phyloP scores from a whole-genome alignment of 1,140 invertebrate species.

The Pseudobourletiella spinata region DNA sequence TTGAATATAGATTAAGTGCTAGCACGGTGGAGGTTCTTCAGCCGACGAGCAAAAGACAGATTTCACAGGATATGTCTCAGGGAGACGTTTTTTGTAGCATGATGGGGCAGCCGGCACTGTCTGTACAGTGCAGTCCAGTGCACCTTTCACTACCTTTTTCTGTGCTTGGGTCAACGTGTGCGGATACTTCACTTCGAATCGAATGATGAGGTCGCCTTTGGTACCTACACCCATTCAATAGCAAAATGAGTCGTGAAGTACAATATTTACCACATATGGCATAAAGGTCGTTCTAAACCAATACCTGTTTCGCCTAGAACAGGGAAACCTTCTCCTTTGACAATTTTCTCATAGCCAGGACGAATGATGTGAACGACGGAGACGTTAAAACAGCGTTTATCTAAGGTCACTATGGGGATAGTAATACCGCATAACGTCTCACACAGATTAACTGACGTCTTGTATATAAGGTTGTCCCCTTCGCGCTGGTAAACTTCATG shows the following conservation, averaged over 20 bases:
- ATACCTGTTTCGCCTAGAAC: constrained; percentile 43
- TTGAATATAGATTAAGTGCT: too few relatives aligned
- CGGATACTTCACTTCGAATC: constrained; percentile 50
- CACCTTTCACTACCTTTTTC: constrained; percentile 45
- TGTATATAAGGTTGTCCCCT: constrained; percentile 58
- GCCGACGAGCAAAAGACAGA: neutral
- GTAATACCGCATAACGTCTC: constrained; percentile 57
- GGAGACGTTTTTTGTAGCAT: neutral
- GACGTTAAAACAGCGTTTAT: constrained; percentile 54
- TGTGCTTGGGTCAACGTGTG: constrained; percentile 44
- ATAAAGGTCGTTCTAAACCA: too few relatives aligned
- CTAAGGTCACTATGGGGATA: constrained; percentile 55
- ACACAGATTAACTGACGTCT: constrained; percentile 49
- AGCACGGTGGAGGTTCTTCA: too few relatives aligned
- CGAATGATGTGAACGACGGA: constrained; percentile 59
- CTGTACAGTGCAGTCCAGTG: constrained; percentile 34
- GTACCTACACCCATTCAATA: constrained; percentile 14
- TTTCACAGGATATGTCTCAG: constrained; percentile 2
- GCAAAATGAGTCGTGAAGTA: neutral
- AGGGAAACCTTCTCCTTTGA: constrained; percentile 55
- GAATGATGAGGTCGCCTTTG: constrained; percentile 48
- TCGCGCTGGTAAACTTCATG: constrained; percentile 66
- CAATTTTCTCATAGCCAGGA: constrained; percentile 51
- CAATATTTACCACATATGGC: too few relatives aligned
- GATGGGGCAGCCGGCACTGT: neutral